phyloP scores from a whole-genome alignment of 2,797 vertebrate genomes.

The Rhinatrema bivittatum region DNA sequence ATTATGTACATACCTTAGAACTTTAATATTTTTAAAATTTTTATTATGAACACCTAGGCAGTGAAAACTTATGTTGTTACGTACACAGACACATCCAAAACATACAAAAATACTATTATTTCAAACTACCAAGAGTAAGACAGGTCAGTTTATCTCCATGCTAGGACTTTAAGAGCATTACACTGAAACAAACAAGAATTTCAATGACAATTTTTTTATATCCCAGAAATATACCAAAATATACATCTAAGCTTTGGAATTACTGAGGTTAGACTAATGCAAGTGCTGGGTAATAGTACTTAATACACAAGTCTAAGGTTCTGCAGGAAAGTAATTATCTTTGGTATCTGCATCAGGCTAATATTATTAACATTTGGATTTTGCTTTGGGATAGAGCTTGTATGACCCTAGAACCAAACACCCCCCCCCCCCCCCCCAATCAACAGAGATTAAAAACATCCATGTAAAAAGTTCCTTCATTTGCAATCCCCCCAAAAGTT shows the following conservation, averaged over 20 bases:
- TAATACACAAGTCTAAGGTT: constrained; percentile 96
- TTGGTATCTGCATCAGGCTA: constrained; percentile 99
- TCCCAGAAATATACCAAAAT: constrained; percentile 99
- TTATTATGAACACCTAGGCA: constrained; percentile 90
- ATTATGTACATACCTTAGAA: constrained; percentile 80
- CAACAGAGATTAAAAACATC: constrained; percentile 74
- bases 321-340: constrained; percentile 87
- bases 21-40: constrained; percentile 32
- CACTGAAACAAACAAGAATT: constrained; percentile 87
- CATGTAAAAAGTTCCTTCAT: constrained; percentile 72
- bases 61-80: constrained; percentile 88
- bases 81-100: constrained; percentile 91
- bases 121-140: constrained; percentile 98
- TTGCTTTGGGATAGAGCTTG: constrained; percentile 99
- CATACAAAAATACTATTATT: constrained; percentile 99
- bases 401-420: constrained; percentile 80
- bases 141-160: constrained; percentile 94
- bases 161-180: constrained; percentile 95
- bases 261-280: constrained; percentile 98
- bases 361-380: constrained; percentile 98
- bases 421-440: constrained; percentile 48
- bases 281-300: constrained; percentile 97
- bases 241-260: constrained; percentile 99
- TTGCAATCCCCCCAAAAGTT: constrained; percentile 61
- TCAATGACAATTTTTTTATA: constrained; percentile 76